Base-by-base conservation (phyloP, 2,888 invertebrate genomes). In the Augiades crinisus region DNA sequence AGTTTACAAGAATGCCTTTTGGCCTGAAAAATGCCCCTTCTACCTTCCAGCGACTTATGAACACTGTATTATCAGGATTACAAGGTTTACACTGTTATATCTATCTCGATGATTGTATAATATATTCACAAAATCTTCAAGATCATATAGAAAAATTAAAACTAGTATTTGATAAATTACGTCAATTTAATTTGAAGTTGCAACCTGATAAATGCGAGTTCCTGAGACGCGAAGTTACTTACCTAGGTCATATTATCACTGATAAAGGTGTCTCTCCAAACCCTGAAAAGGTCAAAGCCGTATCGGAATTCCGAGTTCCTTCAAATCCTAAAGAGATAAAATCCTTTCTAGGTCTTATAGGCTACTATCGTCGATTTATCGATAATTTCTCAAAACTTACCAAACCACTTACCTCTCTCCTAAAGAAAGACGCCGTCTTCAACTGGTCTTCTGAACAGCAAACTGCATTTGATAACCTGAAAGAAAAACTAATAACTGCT, bases 361-460 rank as follows among this genome's bases (percentile, higher is more conserved):
- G 71, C 0, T 79, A 77, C 52, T 78, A 79, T 40, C 44, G 77
- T 7, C 60, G 70, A 27, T 81, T 78, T 47, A 78, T 81, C 0
- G 43, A 56, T 17, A 50, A 72, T 6, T 78, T 73, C 45, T 57
- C 70, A 1, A 61, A 65, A 40, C 49, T 67, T 2, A 60, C 72
- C 0, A 63, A 67, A 51, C 60, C 65, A 1, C 44, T 65, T 1
- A 63, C 64, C 0, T 8, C 2, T 4, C 56, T 64, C 1, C 19
- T 63, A 2, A 62, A 61, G 47, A 65, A 67, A 16, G 61, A 62
- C 13, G 21, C 12, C 3, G 19, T 57, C 12, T 64, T 67, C 17
- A 50, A 60, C 0, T 64, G 63, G 63, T 2, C 30, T 3, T 45
- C 55, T 7, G 38, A 56, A 22, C 60, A 64, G 33, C 53, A 63